Conservation (phyloP, 1,140 invertebrate genomes). For the Dinoponera quadriceps region DNA sequence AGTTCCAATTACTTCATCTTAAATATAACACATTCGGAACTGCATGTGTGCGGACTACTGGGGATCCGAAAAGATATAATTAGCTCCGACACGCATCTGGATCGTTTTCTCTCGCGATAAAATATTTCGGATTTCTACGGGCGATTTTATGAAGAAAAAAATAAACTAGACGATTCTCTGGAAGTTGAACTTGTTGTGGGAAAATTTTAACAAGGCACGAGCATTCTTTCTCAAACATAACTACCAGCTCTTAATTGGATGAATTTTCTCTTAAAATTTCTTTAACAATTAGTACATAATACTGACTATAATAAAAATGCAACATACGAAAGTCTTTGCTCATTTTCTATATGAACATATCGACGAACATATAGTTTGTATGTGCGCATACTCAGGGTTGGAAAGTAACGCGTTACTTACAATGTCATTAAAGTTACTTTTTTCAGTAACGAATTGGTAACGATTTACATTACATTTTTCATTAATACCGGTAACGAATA, state of each 20-base stretch:
- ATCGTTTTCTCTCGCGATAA: too few relatives aligned
- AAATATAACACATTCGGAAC: not conserved
- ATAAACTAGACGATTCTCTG: not conserved
- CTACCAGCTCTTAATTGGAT: slow-evolving; percentile 11
- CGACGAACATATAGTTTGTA: not conserved
- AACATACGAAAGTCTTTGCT: not conserved
- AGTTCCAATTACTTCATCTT: not conserved
- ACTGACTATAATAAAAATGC: slow-evolving; percentile 7
- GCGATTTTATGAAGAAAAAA: not conserved
- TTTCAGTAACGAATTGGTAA: too few relatives aligned
- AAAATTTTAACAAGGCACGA: slow-evolving; percentile 46
- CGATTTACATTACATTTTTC: too few relatives aligned
- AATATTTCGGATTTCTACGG: too few relatives aligned
- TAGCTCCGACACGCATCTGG: not conserved
- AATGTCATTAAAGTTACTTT: too few relatives aligned
- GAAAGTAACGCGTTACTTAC: too few relatives aligned
- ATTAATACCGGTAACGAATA: too few relatives aligned
- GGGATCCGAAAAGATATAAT: not conserved
- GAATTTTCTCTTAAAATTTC: slow-evolving; percentile 13
- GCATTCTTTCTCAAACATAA: slow-evolving; percentile 27
- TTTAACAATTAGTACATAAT: slow-evolving; percentile 28
- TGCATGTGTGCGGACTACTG: not conserved
- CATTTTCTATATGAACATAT: not conserved
- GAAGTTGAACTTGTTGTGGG: not conserved
- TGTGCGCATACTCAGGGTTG: too few relatives aligned